These are phyloP conservation scores for Triplophysa bombifrons DNA, from an alignment of 2,797 vertebrate species.

Conservation along the genomic window DNA sequence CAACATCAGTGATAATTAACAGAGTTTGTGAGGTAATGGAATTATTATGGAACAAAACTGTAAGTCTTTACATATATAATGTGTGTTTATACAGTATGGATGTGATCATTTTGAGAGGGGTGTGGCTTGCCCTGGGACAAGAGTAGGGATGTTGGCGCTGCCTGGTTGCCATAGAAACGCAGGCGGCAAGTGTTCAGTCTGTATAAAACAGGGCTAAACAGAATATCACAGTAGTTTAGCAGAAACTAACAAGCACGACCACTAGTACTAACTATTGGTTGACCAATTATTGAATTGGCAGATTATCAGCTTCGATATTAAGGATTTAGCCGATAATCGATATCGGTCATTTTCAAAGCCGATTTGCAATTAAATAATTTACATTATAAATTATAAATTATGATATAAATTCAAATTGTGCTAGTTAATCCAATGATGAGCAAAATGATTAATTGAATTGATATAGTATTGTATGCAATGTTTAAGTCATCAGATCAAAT, in stretches of 20 bases:
- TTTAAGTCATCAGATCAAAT: too few species aligned
- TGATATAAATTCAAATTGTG: too few species aligned
- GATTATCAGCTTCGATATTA: too few species aligned
- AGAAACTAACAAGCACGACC: slow-evolving; percentile 37
- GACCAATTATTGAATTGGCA: too few species aligned
- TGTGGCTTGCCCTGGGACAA: slow-evolving; percentile 48
- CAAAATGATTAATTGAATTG: too few species aligned
- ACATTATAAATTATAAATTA: too few species aligned
- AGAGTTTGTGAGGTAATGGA: background rate
- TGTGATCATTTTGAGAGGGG: slow-evolving; percentile 4
- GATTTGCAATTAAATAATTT: too few species aligned
- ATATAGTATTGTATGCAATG: too few species aligned
- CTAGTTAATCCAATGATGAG: too few species aligned
- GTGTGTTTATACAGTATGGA: slow-evolving; percentile 6
- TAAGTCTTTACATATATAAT: slow-evolving; percentile 20
- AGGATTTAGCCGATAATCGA: too few species aligned
- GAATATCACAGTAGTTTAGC: slow-evolving; percentile 42
- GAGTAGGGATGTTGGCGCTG: slow-evolving; percentile 50
- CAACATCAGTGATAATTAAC: too few species aligned
- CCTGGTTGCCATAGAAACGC: slow-evolving; percentile 59
- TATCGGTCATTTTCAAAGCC: too few species aligned
- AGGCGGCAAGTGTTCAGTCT: slow-evolving; percentile 50
- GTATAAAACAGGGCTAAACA: slow-evolving; percentile 48
- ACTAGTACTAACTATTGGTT: background rate
- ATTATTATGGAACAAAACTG: background rate